Percentiles rank a stretch among this genome's conserved stretches.
These are phyloP conservation scores for Lepetodrilus schrolli DNA, from an alignment of 2,888 invertebrate genomes.

Conservation along the genomic window DNA sequence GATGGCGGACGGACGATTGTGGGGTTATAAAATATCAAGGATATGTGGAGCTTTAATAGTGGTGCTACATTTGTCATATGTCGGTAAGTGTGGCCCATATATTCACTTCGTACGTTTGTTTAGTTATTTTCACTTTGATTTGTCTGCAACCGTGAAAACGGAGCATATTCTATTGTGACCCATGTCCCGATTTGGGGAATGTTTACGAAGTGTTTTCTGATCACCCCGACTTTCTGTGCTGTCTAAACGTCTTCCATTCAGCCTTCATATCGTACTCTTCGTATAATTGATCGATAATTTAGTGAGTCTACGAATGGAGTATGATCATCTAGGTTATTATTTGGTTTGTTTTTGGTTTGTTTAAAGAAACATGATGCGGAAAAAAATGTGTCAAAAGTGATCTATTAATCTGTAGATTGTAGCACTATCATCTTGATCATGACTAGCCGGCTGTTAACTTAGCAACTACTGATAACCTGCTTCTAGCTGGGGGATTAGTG, in stretches of 20 bases:
- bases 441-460: too few relatives aligned
- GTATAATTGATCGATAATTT: too few relatives aligned
- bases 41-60: slow-evolving; percentile 22
- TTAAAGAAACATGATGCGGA: background rate
- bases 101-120: background rate
- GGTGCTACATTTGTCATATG: slow-evolving; percentile 24
- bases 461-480: too few relatives aligned
- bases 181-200: background rate
- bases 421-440: too few relatives aligned
- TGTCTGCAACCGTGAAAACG: background rate
- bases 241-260: too few relatives aligned
- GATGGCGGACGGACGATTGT: slow-evolving; percentile 35
- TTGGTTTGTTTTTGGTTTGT: too few relatives aligned
- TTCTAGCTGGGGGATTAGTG: too few relatives aligned
- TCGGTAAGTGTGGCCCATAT: slow-evolving; percentile 16
- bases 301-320: too few relatives aligned
- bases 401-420: too few relatives aligned
- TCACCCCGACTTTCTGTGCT: background rate
- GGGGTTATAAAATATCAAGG: slow-evolving; percentile 28
- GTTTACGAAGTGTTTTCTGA: slow-evolving; percentile 10
- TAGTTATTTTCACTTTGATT: background rate
- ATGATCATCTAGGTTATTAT: too few relatives aligned
- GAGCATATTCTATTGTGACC: background rate
- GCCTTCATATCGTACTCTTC: too few relatives aligned
- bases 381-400: background rate